These are phyloP conservation scores for Enteromius unitaeniatus DNA, from an alignment of 2,797 vertebrate species.

Conservation along the genomic window DNA sequence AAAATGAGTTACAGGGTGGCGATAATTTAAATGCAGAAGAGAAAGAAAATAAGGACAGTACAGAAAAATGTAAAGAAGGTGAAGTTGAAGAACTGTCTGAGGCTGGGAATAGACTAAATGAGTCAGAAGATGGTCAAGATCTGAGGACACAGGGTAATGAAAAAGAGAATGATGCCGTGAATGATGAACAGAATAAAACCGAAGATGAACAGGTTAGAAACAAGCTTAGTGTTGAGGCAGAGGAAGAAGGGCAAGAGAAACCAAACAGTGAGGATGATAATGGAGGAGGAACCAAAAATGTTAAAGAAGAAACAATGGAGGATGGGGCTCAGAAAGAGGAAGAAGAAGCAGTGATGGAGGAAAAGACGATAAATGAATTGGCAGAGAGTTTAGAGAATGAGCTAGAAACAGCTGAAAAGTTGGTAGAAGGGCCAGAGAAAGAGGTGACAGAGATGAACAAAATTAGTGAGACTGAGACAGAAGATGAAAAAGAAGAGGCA, in stretches of 20 bases:
- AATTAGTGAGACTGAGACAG: constrained; percentile 4
- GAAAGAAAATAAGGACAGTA: constrained; percentile 10
- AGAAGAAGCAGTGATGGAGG: constrained; percentile 21
- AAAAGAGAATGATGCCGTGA: constrained; percentile 35
- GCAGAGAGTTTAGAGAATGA: not conserved
- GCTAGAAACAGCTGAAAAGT: constrained; percentile 26
- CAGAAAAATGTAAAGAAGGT: constrained; percentile 45
- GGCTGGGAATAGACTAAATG: constrained; percentile 13
- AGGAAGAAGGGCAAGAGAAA: not conserved
- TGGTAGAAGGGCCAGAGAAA: constrained; percentile 42
- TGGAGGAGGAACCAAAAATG: not conserved
- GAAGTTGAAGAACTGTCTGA: constrained; percentile 38
- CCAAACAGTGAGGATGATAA: not conserved
- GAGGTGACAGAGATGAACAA: constrained; percentile 34
- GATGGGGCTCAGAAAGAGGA: not conserved
- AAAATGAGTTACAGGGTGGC: constrained; percentile 17
- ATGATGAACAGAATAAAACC: constrained; percentile 2
- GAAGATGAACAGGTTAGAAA: constrained; percentile 9
- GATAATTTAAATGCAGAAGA: constrained; percentile 39
- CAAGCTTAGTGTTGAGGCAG: not conserved
- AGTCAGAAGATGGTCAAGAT: constrained; percentile 11
- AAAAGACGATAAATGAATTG: not conserved
- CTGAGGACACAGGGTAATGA: not conserved
- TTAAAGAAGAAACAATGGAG: not conserved
- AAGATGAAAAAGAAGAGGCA: constrained; percentile 18